Evolutionary conservation across 2,888 invertebrate genomes (phyloP).

Genomic region (Sphinx pinastri): DNA sequence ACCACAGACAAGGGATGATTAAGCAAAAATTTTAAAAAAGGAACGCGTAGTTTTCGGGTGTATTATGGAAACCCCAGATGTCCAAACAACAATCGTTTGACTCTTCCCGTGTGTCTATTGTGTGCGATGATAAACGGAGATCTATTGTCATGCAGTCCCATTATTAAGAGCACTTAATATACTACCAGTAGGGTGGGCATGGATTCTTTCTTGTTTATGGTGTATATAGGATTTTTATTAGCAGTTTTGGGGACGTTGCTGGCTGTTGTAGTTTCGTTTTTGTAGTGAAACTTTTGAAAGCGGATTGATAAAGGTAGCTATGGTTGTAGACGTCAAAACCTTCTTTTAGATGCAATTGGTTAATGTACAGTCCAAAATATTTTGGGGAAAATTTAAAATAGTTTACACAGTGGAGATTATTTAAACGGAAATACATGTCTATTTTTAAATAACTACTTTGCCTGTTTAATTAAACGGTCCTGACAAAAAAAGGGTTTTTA

Average conservation of each 20-base stretch:
- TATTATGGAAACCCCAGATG: conserved; percentile 76
- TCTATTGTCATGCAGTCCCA: conserved; percentile 66
- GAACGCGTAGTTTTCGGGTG: conserved; percentile 55
- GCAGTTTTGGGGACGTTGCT: background rate
- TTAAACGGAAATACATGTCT: no score
- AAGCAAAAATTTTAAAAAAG: conserved; percentile 55
- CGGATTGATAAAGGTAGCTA: no score
- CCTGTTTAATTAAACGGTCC: no score
- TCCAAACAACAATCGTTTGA: conserved; percentile 73
- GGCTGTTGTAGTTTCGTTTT: no score
- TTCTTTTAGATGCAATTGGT: no score
- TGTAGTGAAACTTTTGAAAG: no score
- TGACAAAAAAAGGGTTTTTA: no score
- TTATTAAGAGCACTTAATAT: conserved; percentile 76
- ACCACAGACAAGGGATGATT: conserved; percentile 48
- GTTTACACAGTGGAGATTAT: no score
- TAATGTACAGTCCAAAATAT: no score
- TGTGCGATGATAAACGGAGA: conserved; percentile 64
- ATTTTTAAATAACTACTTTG: no score
- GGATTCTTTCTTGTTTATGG: conserved; percentile 15
- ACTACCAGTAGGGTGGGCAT: conserved; percentile 62
- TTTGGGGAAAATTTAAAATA: no score
- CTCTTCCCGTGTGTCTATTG: conserved; percentile 59
- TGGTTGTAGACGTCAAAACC: no score
- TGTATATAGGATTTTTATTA: conserved; percentile 21